A percentile compares a stretch with the other conserved stretches of the same genome.
phyloP scores from a whole-genome alignment of 2,797 vertebrate species.

The Lepidocolaptes lacrymiger region DNA sequence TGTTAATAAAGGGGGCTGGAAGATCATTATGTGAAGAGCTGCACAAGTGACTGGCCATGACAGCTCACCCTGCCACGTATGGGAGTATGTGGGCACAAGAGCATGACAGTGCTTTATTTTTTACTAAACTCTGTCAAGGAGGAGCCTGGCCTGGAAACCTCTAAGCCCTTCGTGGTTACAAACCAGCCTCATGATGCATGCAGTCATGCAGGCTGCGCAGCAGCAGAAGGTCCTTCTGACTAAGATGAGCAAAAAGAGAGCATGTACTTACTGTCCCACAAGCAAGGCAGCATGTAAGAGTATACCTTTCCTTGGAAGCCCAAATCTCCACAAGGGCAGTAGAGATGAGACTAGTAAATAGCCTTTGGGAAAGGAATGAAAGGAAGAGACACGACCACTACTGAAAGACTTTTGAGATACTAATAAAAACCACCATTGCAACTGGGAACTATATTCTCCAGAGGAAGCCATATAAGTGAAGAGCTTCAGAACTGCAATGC shows the following conservation, averaged over 20 bases:
- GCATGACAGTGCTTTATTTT: background rate
- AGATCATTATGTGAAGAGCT: conserved; percentile 1
- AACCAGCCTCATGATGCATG: background rate
- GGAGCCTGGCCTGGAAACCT: background rate
- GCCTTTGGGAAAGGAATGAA: background rate
- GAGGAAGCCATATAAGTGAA: background rate
- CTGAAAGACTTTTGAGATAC: background rate
- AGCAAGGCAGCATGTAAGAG: background rate
- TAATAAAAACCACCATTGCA: background rate
- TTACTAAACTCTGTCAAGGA: background rate
- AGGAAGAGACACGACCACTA: background rate
- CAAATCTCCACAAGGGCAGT: background rate
- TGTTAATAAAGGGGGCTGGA: background rate
- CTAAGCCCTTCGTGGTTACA: background rate
- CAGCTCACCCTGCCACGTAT: background rate
- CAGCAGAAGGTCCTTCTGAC: background rate
- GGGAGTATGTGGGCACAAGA: background rate
- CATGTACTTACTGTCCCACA: fast-evolving
- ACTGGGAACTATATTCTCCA: background rate
- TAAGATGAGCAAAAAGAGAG: background rate
- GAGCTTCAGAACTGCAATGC: background rate
- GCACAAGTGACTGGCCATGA: background rate
- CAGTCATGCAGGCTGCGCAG: background rate
- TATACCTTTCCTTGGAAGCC: background rate
- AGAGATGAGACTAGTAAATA: background rate